Conservation (phyloP, 2,113 vertebrate genomes). For the Xyrauchen texanus region DNA sequence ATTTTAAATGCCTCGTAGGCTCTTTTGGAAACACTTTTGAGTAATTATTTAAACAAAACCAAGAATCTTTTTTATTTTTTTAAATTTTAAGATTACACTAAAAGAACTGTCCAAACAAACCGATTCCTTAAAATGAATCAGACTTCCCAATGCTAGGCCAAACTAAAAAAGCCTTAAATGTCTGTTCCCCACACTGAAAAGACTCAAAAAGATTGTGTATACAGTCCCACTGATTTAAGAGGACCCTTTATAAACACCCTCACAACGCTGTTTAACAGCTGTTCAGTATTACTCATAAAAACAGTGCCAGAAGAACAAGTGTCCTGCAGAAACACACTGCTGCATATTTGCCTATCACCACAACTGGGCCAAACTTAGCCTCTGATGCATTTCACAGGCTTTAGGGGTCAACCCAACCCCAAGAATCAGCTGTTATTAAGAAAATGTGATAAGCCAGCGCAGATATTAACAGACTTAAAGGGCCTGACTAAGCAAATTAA, state of each 20-base stretch:
- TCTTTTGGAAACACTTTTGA: no score
- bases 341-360: not conserved
- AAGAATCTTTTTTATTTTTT: no score
- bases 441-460: slow-evolving; percentile 3
- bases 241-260: slow-evolving; percentile 35
- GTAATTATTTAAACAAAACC: no score
- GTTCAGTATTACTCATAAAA: slow-evolving; percentile 12
- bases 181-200: slow-evolving; percentile 9
- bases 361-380: slow-evolving; percentile 24
- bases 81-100: no score
- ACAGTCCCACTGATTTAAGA: slow-evolving; percentile 18
- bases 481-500: slow-evolving; percentile 10
- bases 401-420: no score
- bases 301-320: not conserved
- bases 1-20: no score
- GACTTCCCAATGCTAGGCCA: no score
- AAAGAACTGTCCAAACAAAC: no score
- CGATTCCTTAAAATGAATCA: no score
- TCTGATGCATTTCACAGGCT: not conserved
- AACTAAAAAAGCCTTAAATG: no score
- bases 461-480: not conserved
- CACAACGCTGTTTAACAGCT: slow-evolving; percentile 14
- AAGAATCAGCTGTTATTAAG: slow-evolving; percentile 21
- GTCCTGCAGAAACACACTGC: not conserved
- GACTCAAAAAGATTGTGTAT: slow-evolving; percentile 4